Evolutionary conservation across 2,888 invertebrate genomes (phyloP).

Genomic region (Incurvaria masculella): DNA sequence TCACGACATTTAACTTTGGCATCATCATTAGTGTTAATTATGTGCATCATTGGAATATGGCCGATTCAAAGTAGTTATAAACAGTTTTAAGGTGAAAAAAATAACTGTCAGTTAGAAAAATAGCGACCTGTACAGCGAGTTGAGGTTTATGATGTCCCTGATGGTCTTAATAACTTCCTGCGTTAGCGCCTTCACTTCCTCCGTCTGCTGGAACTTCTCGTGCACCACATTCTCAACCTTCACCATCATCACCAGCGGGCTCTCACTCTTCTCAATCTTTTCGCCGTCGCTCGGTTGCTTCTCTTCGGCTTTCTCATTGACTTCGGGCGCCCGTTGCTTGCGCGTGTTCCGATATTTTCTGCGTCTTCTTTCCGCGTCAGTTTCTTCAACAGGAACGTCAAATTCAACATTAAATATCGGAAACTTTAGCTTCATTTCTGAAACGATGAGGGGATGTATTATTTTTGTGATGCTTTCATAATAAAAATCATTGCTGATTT

Average conservation of each 20-base stretch:
- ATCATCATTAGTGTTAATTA: too few relatives aligned
- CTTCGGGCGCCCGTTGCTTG: constrained; percentile 20
- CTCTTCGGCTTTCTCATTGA: constrained; percentile 7
- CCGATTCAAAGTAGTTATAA: background rate
- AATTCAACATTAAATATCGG: constrained; percentile 79
- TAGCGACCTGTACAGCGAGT: constrained; percentile 79
- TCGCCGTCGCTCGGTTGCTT: background rate
- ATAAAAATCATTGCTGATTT: too few relatives aligned
- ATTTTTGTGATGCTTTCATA: background rate
- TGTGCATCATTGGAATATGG: too few relatives aligned
- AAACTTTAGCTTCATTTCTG: constrained; percentile 76
- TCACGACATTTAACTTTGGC: too few relatives aligned
- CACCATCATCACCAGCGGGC: constrained; percentile 74
- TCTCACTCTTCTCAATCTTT: constrained; percentile 15
- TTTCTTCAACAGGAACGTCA: constrained; percentile 78
- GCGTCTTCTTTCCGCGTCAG: constrained; percentile 56
- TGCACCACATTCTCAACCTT: constrained; percentile 92
- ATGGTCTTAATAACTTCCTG: constrained; percentile 98
- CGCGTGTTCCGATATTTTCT: constrained; percentile 42
- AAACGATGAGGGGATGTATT: constrained; percentile 24
- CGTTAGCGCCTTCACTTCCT: constrained; percentile 94
- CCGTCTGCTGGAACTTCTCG: constrained; percentile 84
- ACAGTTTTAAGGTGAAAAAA: constrained; percentile 5
- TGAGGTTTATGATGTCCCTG: constrained; percentile 94
- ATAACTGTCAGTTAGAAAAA: background rate